Base-by-base conservation (phyloP, 2,797 vertebrate species). In the Rachycentron canadum region DNA sequence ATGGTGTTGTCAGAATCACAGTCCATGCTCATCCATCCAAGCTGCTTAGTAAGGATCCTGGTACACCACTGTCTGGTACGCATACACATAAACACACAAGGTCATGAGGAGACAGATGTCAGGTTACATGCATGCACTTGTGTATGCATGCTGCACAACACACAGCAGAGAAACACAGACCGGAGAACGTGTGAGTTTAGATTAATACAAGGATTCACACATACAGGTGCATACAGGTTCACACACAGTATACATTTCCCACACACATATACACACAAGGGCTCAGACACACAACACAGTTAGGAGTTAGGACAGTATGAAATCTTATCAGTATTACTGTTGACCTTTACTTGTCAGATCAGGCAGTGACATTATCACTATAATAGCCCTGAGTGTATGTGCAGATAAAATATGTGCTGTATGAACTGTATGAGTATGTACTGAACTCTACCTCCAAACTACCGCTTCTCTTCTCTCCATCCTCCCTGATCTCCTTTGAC, bases 1-100 rank as follows among this genome's bases (percentile, higher is more conserved):
- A 88, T 89, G 88, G 81, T 86, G 90, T 76, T 93, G 91, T 93
- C 91, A 91, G 85, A 86, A 89, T 67, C 83, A 68, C 81, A 87
- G 85, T 81, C 66, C 59, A 41, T 53, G 58, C 79, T 89, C 91
- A 93, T 93, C 86, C 84, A 93, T 93, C 86, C 88, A 81, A 40
- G 68, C 87, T 93, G 89, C 86, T 93, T 89, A 91, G 85, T 83
- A 88, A 91, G 87, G 79, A 68, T 55, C 75, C 63, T 53, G 23
- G 40, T 64, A 13, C 79, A 69, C 65, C 34, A 34, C 66, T 81
- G 71, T 66, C 59, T 69, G 73, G 25, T 34, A 21, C 1, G 1
- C 14, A 16, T 28, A 73, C 34, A 70, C 21, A 32, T 32, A 32
- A 32, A 52, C 73, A 76, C 56, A 34, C 85, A 89, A 88, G 83